A percentile compares a stretch with the other conserved stretches of the same genome.
Evolutionary conservation across 2,797 vertebrate genomes (phyloP).

Genomic region (Channa striata): DNA sequence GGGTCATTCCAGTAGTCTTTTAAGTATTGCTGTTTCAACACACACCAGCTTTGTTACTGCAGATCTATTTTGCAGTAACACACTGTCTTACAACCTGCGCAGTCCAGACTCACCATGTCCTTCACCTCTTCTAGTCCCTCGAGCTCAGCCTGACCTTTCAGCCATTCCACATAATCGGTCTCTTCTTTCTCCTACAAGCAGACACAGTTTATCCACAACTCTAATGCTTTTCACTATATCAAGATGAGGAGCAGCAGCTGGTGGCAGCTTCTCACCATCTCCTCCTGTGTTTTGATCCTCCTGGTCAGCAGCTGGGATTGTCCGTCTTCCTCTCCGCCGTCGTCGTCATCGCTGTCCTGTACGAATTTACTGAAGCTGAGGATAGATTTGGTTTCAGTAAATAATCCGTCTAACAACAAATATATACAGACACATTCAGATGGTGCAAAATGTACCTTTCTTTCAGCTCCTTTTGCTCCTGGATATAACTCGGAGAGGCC

Average conservation of each 20-base stretch:
- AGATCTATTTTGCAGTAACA: not conserved
- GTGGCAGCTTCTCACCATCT: constrained; percentile 82
- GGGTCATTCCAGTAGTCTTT: constrained; percentile 91
- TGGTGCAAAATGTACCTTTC: constrained; percentile 79
- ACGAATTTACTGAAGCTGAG: constrained; percentile 88
- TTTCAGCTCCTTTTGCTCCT: constrained; percentile 89
- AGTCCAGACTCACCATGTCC: constrained; percentile 86
- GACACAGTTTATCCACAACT: not conserved
- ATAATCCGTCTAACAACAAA: accelerated
- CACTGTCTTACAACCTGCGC: too few relatives aligned
- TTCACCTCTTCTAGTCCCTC: constrained; percentile 78
- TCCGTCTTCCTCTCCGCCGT: constrained; percentile 36
- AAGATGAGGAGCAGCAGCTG: accelerated
- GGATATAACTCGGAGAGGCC: constrained; percentile 86
- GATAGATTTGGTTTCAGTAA: constrained; percentile 4
- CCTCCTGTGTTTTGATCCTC: constrained; percentile 84
- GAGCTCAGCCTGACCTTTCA: constrained; percentile 88
- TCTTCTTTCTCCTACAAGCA: constrained; percentile 87
- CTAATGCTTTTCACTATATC: not conserved
- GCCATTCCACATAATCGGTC: constrained; percentile 88
- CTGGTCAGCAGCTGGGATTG: constrained; percentile 80
- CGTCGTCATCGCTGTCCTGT: constrained; percentile 82
- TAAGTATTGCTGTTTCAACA: constrained; percentile 84
- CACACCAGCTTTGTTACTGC: constrained; percentile 5
- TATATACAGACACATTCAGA: not conserved